Conservation (phyloP, 2,113 vertebrate species). For the Notiomystis cincta region DNA sequence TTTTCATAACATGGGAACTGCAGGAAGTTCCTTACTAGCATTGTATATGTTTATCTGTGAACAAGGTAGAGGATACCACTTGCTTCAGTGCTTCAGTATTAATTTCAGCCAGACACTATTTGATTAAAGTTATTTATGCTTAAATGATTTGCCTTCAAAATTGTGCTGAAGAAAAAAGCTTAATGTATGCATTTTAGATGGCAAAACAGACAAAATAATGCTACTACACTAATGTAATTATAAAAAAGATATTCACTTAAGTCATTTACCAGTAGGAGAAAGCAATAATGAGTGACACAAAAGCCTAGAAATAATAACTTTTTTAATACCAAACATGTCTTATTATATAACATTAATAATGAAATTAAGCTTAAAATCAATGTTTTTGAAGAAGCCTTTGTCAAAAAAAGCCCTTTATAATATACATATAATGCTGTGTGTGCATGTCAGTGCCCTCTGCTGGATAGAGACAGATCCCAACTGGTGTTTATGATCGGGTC, state of each 20-base stretch:
- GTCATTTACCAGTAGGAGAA: background rate
- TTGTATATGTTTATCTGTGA: background rate
- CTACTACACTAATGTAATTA: background rate
- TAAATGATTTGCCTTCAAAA: background rate
- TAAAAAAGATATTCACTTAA: background rate
- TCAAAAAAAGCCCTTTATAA: accelerated
- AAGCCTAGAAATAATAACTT: background rate
- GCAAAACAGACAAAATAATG: background rate
- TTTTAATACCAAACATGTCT: background rate
- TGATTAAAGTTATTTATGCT: background rate
- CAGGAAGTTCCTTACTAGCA: background rate
- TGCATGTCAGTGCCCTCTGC: conserved; percentile 37
- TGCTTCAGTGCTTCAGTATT: background rate
- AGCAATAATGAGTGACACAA: background rate
- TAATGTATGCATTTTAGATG: background rate
- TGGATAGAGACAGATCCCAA: background rate
- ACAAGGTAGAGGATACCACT: background rate
- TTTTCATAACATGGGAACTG: background rate
- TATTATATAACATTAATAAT: background rate
- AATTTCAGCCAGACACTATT: background rate
- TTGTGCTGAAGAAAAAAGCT: background rate
- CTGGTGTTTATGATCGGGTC: background rate
- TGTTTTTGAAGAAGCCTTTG: background rate
- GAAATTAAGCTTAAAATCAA: background rate
- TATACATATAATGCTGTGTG: background rate